These are phyloP conservation scores for Eupithecia subfuscata DNA, from an alignment of 2,888 invertebrate species.

Conservation along the genomic window DNA sequence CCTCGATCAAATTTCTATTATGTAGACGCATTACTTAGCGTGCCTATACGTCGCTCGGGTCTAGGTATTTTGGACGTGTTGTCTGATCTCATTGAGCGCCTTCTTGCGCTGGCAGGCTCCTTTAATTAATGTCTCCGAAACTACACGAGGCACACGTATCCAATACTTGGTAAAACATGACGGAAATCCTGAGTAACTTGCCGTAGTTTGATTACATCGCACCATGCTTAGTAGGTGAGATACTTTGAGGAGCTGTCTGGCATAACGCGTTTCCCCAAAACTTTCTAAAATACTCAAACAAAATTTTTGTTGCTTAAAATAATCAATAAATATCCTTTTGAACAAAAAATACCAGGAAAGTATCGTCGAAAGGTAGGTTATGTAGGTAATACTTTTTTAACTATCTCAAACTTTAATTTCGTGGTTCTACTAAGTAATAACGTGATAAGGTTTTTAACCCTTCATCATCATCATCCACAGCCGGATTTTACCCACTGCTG, in stretches of 20 bases:
- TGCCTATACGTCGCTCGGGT: slow-evolving; percentile 48
- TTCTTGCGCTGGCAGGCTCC: slow-evolving; percentile 78
- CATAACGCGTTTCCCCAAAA: background rate
- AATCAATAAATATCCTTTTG: no score
- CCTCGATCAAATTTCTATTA: slow-evolving; percentile 40
- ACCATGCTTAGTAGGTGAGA: slow-evolving; percentile 5
- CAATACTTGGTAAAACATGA: slow-evolving; percentile 62
- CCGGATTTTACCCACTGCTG: no score
- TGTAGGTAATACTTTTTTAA: no score
- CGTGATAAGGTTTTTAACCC: no score
- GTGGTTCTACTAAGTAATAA: no score
- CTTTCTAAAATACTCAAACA: background rate
- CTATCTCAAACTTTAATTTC: no score
- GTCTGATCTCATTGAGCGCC: slow-evolving; percentile 68
- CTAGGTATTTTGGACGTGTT: slow-evolving; percentile 64
- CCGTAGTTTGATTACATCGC: slow-evolving; percentile 54
- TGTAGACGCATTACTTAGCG: slow-evolving; percentile 43
- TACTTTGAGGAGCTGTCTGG: background rate
- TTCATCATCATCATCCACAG: no score
- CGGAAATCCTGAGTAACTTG: slow-evolving; percentile 59
- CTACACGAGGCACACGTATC: slow-evolving; percentile 65
- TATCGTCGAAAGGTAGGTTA: no score
- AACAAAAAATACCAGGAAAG: no score
- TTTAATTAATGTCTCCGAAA: slow-evolving; percentile 79
- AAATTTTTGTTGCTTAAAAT: background rate